phyloP scores from a whole-genome alignment of 2,797 vertebrate species.

The Peromyscus melanophrys region DNA sequence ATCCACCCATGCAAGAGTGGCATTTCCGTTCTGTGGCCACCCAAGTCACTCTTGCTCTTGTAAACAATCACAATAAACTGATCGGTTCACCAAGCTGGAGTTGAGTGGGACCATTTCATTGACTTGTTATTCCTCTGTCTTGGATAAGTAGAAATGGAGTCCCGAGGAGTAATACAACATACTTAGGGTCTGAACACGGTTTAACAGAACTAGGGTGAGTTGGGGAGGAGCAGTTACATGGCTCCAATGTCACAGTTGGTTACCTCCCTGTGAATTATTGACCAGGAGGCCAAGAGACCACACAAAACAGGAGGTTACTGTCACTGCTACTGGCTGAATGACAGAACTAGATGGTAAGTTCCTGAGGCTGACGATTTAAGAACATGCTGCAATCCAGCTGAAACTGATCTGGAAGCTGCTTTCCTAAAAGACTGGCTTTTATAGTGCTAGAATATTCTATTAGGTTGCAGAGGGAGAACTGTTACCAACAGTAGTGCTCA shows the following conservation, averaged over 20 bases:
- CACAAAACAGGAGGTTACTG: neutral
- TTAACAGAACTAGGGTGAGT: neutral
- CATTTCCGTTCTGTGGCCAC: neutral
- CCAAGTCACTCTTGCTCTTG: neutral
- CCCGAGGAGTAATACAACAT: neutral
- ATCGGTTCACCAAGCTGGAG: too few relatives aligned
- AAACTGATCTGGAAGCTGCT: neutral
- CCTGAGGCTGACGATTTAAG: neutral
- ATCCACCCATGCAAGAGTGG: neutral
- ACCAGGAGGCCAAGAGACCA: neutral
- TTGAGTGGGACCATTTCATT: neutral
- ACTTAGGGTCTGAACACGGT: neutral
- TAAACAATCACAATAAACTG: neutral
- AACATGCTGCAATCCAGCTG: neutral
- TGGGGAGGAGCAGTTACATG: neutral
- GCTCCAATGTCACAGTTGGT: neutral
- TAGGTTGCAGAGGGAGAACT: neutral
- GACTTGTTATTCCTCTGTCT: neutral
- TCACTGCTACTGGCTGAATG: neutral
- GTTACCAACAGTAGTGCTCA: neutral
- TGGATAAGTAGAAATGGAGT: neutral
- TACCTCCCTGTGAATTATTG: neutral
- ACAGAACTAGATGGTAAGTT: neutral
- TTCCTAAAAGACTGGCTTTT: neutral
- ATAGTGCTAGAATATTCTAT: neutral